These are phyloP conservation scores for Eurystomus gularis DNA, from an alignment of 2,113 vertebrate species.

Conservation along the genomic window DNA sequence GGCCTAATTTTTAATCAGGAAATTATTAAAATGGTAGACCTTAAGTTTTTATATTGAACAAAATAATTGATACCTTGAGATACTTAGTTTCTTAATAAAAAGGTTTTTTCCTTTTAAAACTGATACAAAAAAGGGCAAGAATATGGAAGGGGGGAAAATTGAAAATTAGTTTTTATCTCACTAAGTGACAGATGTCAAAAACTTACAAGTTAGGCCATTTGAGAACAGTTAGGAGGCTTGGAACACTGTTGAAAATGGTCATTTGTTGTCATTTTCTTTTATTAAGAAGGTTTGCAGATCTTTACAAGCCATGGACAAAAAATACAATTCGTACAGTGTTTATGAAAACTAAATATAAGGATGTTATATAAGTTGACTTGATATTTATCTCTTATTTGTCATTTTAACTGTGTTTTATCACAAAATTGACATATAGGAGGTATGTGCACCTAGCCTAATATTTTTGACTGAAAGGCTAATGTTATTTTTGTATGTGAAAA, in stretches of 20 bases:
- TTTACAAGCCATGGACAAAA: not conserved
- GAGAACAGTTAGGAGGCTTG: not conserved
- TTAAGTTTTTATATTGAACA: not conserved
- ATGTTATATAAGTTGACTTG: not conserved
- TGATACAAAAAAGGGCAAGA: not conserved
- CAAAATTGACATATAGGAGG: not conserved
- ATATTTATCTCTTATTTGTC: not conserved
- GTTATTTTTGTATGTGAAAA: not conserved
- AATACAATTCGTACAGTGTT: not conserved
- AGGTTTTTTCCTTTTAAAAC: not conserved
- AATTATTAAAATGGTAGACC: not conserved
- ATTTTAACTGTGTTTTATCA: not conserved
- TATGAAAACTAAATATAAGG: not conserved
- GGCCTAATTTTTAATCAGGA: not conserved
- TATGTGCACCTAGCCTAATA: not conserved
- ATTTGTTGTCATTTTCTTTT: not conserved
- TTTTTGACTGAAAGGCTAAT: not conserved
- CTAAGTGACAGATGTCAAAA: not conserved
- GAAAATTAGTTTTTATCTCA: not conserved
- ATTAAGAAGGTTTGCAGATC: not conserved
- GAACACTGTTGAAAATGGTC: not conserved
- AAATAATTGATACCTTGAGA: not conserved
- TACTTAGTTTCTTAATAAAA: not conserved
- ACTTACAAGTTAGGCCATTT: not conserved
- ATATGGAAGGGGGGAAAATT: not conserved